Conservation (phyloP, 2,113 vertebrate species). For the Xiphorhynchus elegans region DNA sequence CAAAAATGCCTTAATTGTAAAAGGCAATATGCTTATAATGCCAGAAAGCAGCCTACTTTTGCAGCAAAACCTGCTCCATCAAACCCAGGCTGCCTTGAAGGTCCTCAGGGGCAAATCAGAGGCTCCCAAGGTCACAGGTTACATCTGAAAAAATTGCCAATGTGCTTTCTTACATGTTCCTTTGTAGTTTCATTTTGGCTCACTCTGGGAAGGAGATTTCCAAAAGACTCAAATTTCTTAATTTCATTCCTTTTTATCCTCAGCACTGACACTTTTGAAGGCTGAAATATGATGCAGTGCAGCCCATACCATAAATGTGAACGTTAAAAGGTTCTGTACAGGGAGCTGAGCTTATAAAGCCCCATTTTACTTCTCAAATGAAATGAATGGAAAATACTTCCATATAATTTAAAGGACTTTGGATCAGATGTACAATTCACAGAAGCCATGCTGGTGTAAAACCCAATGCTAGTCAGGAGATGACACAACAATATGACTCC, state of each 20-base stretch:
- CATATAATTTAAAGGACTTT: background rate
- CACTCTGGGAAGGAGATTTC: background rate
- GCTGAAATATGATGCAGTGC: background rate
- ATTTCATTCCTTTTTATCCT: conserved; percentile 30
- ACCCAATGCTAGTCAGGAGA: background rate
- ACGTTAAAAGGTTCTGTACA: conserved; percentile 1
- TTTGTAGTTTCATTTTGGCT: background rate
- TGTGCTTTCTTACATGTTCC: background rate
- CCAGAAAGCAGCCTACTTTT: background rate
- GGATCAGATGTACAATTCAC: background rate
- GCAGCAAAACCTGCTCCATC: background rate
- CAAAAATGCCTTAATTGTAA: background rate
- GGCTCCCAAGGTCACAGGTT: background rate
- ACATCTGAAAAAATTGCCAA: background rate
- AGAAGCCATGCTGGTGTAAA: background rate
- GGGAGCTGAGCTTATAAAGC: background rate
- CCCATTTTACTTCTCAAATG: background rate
- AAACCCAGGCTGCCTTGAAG: background rate
- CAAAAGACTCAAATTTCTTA: conserved; percentile 19
- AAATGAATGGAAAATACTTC: conserved; percentile 31
- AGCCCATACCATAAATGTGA: conserved; percentile 14
- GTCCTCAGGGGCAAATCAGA: background rate
- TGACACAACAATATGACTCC: background rate
- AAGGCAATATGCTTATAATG: background rate
- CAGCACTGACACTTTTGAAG: background rate